Conservation (phyloP, 2,888 invertebrate species). For the Lordiphosa andalusiaca region DNA sequence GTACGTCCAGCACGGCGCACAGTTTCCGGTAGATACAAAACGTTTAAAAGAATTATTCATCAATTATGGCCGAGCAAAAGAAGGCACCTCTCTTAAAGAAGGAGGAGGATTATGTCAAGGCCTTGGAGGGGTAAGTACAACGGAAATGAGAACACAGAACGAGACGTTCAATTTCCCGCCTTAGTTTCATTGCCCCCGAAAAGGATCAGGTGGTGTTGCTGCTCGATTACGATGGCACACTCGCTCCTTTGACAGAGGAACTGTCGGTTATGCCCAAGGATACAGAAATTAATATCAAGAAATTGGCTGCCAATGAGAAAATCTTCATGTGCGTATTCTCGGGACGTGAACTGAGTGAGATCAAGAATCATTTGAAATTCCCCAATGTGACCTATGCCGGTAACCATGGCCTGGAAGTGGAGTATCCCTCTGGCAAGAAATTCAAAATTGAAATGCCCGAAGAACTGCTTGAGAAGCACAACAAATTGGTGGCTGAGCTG, state of each 20-base stretch:
- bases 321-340: constrained; percentile 88
- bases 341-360: constrained; percentile 87
- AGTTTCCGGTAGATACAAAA: constrained; percentile 62
- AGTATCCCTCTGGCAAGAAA: constrained; percentile 88
- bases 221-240: constrained; percentile 88
- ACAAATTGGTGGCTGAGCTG: constrained; percentile 84
- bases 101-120: constrained; percentile 79
- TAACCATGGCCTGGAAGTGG: constrained; percentile 88
- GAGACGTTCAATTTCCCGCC: constrained; percentile 1
- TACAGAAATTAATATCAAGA: constrained; percentile 86
- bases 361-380: constrained; percentile 85
- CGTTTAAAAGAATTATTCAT: constrained; percentile 13
- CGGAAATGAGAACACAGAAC: not conserved
- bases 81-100: constrained; percentile 79
- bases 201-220: constrained; percentile 85
- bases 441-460: constrained; percentile 89
- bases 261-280: constrained; percentile 84
- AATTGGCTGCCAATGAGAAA: constrained; percentile 86
- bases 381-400: constrained; percentile 87
- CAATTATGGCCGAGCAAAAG: constrained; percentile 79
- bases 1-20: constrained; percentile 75
- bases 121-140: constrained; percentile 76
- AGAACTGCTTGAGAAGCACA: constrained; percentile 85
- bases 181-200: constrained; percentile 82
- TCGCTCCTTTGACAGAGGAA: constrained; percentile 88